Conservation (phyloP, 2,797 vertebrate genomes). For the Margarornis squamiger region DNA sequence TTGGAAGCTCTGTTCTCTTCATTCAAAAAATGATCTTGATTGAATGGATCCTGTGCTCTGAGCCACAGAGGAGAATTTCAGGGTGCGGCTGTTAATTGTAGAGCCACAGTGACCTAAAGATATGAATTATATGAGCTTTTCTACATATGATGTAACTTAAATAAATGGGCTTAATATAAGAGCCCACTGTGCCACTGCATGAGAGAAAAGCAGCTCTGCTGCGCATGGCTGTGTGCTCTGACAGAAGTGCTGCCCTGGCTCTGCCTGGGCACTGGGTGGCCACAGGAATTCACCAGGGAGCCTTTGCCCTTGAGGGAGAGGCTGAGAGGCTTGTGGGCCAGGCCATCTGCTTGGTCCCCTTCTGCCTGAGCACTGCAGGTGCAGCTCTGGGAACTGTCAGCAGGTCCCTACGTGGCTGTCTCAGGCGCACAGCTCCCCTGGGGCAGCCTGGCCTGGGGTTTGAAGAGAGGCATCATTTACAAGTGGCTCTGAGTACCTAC, state of each 20-base stretch:
- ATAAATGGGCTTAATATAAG: not conserved
- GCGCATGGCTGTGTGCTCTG: not conserved
- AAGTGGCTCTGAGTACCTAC: not conserved
- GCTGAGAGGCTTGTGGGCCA: not conserved
- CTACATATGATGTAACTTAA: not conserved
- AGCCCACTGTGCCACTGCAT: not conserved
- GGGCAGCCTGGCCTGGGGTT: not conserved
- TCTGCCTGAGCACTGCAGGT: too few species aligned
- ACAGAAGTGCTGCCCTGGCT: not conserved
- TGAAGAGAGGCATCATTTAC: not conserved
- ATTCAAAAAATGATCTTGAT: not conserved
- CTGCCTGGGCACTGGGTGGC: too few species aligned
- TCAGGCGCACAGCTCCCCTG: not conserved
- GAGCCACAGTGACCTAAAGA: not conserved
- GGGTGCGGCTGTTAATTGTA: not conserved
- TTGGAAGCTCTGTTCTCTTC: not conserved
- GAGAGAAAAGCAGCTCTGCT: not conserved
- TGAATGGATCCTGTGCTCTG: not conserved
- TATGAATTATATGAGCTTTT: not conserved
- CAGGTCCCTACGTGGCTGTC: not conserved
- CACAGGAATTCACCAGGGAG: not conserved
- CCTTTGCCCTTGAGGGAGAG: not conserved
- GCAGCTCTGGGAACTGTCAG: not conserved
- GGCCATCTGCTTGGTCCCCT: not conserved
- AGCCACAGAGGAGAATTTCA: too few species aligned